These are phyloP conservation scores for Heliocidaris erythrogramma DNA, from an alignment of 35 echinoderm and acorn worm genomes.

Conservation along the genomic window DNA sequence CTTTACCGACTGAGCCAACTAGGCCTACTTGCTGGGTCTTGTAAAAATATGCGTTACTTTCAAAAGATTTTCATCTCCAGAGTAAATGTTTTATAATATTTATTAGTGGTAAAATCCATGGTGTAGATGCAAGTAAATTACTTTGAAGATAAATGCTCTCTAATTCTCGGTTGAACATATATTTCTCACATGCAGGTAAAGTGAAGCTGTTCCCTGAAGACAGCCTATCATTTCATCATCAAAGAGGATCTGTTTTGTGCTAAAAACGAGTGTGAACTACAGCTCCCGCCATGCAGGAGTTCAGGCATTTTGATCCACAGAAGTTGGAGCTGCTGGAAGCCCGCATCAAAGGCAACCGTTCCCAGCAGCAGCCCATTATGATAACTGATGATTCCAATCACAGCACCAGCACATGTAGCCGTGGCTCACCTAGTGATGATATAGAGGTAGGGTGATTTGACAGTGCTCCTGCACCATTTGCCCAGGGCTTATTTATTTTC, in stretches of 20 bases:
- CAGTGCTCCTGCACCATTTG: no score
- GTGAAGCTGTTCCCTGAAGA: neutral
- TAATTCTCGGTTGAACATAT: neutral
- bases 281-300: constrained; percentile 67
- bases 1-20: no score
- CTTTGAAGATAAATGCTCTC: no score
- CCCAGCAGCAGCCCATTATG: constrained; percentile 64
- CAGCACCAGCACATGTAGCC: constrained; percentile 58
- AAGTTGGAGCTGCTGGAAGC: constrained; percentile 85
- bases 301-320: constrained; percentile 88
- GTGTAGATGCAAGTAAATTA: no score
- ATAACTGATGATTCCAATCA: constrained; percentile 87
- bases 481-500: no score
- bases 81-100: no score
- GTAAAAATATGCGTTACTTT: no score
- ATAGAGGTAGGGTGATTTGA: constrained; percentile 4
- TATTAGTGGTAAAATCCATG: no score
- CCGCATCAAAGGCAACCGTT: constrained; percentile 74
- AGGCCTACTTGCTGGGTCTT: no score
- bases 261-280: neutral
- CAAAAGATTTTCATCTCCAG: no score
- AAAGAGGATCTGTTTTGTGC: neutral
- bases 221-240: neutral
- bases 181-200: neutral
- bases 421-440: constrained; percentile 68